Evolutionary conservation across 2,797 vertebrate genomes (phyloP).

Genomic region (Melanotaenia nigrans): DNA sequence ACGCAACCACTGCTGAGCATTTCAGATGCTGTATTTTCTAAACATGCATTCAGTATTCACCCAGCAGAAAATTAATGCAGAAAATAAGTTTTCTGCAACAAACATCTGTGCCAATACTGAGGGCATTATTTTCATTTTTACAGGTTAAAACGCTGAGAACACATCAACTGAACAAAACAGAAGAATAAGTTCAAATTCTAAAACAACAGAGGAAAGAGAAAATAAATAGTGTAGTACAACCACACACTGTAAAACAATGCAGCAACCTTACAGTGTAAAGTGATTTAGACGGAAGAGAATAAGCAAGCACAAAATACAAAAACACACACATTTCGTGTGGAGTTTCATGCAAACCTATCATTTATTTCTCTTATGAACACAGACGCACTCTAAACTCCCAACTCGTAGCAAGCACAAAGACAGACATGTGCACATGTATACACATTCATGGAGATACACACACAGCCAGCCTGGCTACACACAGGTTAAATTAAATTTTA

Average conservation of each 20-base stretch:
- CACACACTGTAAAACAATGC: constrained; percentile 44
- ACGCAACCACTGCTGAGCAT: constrained; percentile 52
- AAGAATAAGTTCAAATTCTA: constrained; percentile 53
- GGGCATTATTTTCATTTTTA: constrained; percentile 36
- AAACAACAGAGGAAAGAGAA: constrained; percentile 46
- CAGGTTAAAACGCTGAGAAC: constrained; percentile 51
- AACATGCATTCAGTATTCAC: constrained; percentile 54
- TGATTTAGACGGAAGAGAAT: constrained; percentile 69
- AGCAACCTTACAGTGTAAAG: constrained; percentile 71
- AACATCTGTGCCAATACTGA: constrained; percentile 38
- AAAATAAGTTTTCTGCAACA: constrained; percentile 48
- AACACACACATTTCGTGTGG: constrained; percentile 46
- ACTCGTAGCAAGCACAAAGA: constrained; percentile 34
- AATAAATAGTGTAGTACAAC: constrained; percentile 50
- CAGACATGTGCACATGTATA: constrained; percentile 2
- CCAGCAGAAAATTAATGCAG: constrained; percentile 51
- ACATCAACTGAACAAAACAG: constrained; percentile 36
- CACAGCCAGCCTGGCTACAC: constrained; percentile 48
- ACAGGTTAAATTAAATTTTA: constrained; percentile 83
- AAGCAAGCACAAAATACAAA: constrained; percentile 60
- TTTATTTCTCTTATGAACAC: constrained; percentile 43
- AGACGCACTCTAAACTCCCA: constrained; percentile 36
- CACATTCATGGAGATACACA: constrained; percentile 11
- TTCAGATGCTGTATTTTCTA: constrained; percentile 48
- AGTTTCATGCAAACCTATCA: constrained; percentile 51